These are phyloP conservation scores for Danio aesculapii DNA, from an alignment of 2,797 vertebrate genomes.

Conservation along the genomic window DNA sequence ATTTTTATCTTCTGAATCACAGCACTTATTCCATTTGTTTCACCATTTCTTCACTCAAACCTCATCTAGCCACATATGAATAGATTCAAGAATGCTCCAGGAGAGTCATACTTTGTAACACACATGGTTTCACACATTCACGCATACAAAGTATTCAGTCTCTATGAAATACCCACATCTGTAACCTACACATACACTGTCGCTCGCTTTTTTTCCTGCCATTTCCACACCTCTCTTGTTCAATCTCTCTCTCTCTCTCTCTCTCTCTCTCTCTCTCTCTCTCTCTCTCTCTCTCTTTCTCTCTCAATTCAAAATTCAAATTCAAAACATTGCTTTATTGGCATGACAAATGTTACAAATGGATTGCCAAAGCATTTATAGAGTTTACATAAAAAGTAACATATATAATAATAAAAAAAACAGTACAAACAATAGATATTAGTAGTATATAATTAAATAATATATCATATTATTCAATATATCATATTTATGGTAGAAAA, in stretches of 20 bases:
- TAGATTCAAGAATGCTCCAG: slow-evolving; percentile 35
- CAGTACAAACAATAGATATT: too few relatives aligned
- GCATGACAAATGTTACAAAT: too few relatives aligned
- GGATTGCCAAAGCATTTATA: too few relatives aligned
- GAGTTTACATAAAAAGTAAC: too few relatives aligned
- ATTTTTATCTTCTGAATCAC: not conserved
- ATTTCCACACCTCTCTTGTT: slow-evolving; percentile 30
- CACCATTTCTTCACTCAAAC: not conserved
- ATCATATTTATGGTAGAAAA: too few relatives aligned
- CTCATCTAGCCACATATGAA: slow-evolving; percentile 23
- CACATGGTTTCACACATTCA: slow-evolving; percentile 25
- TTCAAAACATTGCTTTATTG: too few relatives aligned
- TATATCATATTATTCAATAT: too few relatives aligned
- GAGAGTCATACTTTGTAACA: slow-evolving; percentile 45
- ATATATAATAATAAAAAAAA: too few relatives aligned
- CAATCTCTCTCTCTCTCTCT: not conserved
- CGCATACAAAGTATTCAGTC: slow-evolving; percentile 6
- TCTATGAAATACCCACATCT: slow-evolving; percentile 30
- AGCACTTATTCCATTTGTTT: slow-evolving; percentile 30
- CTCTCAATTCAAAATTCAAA: too few relatives aligned
- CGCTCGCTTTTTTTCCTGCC: slow-evolving; percentile 7
- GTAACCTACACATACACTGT: not conserved
- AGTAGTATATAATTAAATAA: too few relatives aligned
- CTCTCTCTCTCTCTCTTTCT: slow-evolving; percentile 29
- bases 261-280: too few relatives aligned